phyloP scores from a whole-genome alignment of 2,113 vertebrate species.

The Gnathonemus echidnorhynchus region DNA sequence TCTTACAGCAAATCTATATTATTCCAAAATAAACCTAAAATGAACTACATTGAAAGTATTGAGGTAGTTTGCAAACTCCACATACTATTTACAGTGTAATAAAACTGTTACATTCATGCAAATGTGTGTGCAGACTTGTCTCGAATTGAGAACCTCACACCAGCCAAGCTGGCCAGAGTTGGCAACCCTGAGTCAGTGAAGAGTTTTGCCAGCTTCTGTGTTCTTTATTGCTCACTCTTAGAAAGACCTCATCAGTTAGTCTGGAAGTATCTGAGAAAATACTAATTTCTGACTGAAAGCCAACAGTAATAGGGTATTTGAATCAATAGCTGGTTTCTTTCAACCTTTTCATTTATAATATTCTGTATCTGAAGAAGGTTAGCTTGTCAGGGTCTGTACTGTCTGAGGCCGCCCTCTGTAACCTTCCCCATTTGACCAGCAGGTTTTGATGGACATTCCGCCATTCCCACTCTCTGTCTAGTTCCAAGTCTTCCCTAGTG shows the following conservation, averaged over 20 bases:
- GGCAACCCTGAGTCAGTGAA: background rate
- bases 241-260: background rate
- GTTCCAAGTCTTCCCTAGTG: too few species aligned
- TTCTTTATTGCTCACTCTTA: background rate
- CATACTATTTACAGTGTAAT: background rate
- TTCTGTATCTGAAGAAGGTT: background rate
- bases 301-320: background rate
- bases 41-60: background rate
- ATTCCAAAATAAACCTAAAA: background rate
- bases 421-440: too few species aligned
- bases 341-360: background rate
- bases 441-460: too few species aligned
- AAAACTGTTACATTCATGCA: background rate
- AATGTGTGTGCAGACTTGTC: background rate
- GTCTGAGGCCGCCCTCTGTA: too few species aligned
- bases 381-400: too few species aligned
- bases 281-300: background rate
- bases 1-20: background rate
- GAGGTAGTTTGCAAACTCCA: background rate
- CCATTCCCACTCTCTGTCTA: too few species aligned
- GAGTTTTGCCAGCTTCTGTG: background rate
- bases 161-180: background rate
- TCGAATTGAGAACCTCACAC: background rate
- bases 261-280: background rate
- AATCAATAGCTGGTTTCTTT: background rate